Percentiles rank a stretch among this genome's conserved stretches.
Conservation (phyloP, 2,113 vertebrate genomes). For the Oncorhynchus clarkii region DNA sequence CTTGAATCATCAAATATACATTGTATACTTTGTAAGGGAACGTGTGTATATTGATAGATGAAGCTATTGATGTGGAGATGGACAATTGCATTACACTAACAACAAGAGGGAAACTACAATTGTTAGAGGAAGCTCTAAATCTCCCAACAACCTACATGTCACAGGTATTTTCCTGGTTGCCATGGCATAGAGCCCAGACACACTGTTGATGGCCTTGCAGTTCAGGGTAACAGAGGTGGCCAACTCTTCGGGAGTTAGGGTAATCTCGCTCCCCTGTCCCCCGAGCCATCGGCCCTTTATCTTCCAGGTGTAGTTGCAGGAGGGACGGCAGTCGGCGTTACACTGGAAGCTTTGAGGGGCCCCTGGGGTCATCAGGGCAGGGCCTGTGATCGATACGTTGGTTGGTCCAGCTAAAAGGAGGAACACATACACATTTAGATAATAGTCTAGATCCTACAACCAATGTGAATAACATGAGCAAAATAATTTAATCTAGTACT, state of each 20-base stretch:
- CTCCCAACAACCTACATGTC: constrained; percentile 26
- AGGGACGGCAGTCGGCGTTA: constrained; percentile 41
- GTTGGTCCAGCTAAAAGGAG: constrained; percentile 34
- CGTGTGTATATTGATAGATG: no score
- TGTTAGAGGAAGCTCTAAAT: neutral
- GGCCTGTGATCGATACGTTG: constrained; percentile 45
- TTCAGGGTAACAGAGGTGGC: no score
- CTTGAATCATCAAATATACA: no score
- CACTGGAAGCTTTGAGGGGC: constrained; percentile 44
- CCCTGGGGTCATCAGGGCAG: constrained; percentile 8
- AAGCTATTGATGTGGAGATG: no score
- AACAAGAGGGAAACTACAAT: no score
- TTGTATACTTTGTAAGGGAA: no score
- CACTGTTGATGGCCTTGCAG: constrained; percentile 12
- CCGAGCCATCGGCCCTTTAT: constrained; percentile 19
- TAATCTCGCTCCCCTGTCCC: constrained; percentile 44
- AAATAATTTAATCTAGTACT: no score
- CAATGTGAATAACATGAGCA: no score
- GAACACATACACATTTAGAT: neutral
- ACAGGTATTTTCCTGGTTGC: constrained; percentile 4
- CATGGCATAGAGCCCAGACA: constrained; percentile 37
- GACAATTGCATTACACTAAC: no score
- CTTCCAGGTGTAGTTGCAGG: constrained; percentile 48
- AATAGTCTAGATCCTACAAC: neutral
- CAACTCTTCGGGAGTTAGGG: neutral